Conservation (phyloP, 1,140 invertebrate genomes). For the Drosophila busckii region DNA sequence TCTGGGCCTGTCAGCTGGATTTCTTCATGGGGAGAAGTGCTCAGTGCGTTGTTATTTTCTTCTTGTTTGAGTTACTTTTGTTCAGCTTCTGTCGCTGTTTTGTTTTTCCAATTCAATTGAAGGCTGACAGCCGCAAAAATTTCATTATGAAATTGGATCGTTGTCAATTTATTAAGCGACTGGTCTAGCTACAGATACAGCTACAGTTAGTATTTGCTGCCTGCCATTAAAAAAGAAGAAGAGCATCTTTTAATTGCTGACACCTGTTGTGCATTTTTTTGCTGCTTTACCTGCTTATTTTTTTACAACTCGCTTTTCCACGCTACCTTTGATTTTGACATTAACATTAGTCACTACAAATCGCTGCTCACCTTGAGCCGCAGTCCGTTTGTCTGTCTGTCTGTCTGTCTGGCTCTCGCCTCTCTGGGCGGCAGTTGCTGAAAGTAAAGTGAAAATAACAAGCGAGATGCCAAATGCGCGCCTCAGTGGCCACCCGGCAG, state of each 20-base stretch:
- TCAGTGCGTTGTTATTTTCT: constrained; percentile 17
- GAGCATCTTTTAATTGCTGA: constrained; percentile 38
- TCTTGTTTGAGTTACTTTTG: constrained; percentile 29
- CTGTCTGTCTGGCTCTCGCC: too few relatives aligned
- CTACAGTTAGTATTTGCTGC: constrained; percentile 38
- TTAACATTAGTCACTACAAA: constrained; percentile 58
- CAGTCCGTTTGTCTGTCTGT: too few relatives aligned
- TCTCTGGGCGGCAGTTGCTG: constrained; percentile 16
- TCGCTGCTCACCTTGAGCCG: constrained; percentile 49
- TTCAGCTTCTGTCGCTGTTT: constrained; percentile 30
- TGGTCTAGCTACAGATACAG: too few relatives aligned
- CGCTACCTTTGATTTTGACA: constrained; percentile 23
- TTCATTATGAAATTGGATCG: constrained; percentile 77
- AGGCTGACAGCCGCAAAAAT: constrained; percentile 68
- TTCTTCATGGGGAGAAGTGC: constrained; percentile 61
- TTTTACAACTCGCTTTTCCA: constrained; percentile 14
- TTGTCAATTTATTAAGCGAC: constrained; percentile 50
- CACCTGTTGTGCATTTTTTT: constrained; percentile 59
- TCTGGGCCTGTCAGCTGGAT: constrained; percentile 61
- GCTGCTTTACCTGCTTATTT: constrained; percentile 19
- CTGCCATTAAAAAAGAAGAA: too few relatives aligned
- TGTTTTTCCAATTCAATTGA: constrained; percentile 68
- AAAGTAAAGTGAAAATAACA: constrained; percentile 51
- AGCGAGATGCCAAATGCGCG: constrained; percentile 24
- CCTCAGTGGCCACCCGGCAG: constrained; percentile 28